Evolutionary conservation across 2,797 vertebrate species (phyloP).

Genomic region (Decapterus maruadsi): DNA sequence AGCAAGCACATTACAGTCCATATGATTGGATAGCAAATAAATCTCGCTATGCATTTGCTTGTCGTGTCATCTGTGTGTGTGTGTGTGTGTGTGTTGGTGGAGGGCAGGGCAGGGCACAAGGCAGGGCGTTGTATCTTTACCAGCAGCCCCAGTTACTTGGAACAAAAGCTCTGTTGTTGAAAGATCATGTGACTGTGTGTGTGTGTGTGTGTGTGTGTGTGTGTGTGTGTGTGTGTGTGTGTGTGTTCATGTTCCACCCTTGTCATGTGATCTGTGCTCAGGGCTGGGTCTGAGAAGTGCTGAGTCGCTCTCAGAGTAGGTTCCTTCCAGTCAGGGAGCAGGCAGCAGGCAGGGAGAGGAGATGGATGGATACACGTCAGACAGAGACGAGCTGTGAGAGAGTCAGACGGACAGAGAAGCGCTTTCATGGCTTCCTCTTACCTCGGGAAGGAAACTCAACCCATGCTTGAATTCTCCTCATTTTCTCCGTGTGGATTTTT

Average conservation of each 20-base stretch:
- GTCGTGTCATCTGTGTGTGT: conserved; percentile 44
- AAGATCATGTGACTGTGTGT: conserved; percentile 79
- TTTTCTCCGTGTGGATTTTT: conserved; percentile 43
- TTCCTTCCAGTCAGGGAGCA: conserved; percentile 65
- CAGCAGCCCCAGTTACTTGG: conserved; percentile 74
- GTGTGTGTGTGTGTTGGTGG: conserved; percentile 19
- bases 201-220: conserved; percentile 28
- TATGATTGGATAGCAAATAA: conserved; percentile 29
- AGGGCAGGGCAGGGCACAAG: conserved; percentile 72
- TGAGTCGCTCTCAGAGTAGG: conserved; percentile 74
- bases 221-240: conserved; percentile 31
- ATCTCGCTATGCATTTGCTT: conserved; percentile 38
- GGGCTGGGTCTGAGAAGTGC: conserved; percentile 77
- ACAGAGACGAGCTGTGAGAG: no score
- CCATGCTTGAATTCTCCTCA: neutral
- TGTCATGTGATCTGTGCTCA: conserved; percentile 82
- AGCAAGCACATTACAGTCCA: neutral
- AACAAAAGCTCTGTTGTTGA: conserved; percentile 87
- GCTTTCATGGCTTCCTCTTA: conserved; percentile 8
- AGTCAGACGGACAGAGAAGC: neutral
- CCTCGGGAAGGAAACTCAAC: conserved; percentile 11
- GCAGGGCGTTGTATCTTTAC: conserved; percentile 81
- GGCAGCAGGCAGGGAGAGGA: conserved; percentile 46
- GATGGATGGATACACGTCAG: no score
- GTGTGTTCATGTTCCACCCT: conserved; percentile 62